These are phyloP conservation scores for Phylloscopus whistleri DNA, from an alignment of 2,113 vertebrate species.

Conservation along the genomic window DNA sequence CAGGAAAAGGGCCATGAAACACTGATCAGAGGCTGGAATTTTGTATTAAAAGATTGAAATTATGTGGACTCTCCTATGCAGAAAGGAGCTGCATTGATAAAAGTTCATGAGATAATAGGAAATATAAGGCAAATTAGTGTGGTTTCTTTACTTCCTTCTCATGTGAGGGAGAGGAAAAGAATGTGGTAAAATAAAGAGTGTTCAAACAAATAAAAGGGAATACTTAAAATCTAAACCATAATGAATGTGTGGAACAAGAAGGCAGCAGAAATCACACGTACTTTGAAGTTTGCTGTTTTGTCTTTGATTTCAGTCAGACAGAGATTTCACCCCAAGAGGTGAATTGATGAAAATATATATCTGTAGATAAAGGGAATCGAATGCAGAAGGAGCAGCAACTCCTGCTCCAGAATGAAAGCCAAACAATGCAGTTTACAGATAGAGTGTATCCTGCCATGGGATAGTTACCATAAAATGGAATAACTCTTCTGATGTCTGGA, in stretches of 20 bases:
- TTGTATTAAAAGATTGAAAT: not conserved
- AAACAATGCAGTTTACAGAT: not conserved
- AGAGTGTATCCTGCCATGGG: not conserved
- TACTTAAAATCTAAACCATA: not conserved
- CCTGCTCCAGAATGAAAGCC: not conserved
- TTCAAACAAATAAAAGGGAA: conserved; percentile 13
- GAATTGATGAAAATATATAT: not conserved
- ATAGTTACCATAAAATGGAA: not conserved
- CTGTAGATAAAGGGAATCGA: not conserved
- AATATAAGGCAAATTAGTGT: not conserved
- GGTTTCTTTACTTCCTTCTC: not conserved
- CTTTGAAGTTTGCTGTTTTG: not conserved
- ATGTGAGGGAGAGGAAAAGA: not conserved
- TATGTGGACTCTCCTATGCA: not conserved
- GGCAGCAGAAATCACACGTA: not conserved
- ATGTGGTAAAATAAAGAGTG: not conserved
- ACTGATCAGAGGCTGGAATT: conserved; percentile 1
- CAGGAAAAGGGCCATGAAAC: not conserved
- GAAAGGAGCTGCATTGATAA: not conserved
- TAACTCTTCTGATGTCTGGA: not conserved
- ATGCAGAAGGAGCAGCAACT: not conserved
- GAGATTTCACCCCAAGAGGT: not conserved
- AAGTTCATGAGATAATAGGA: not conserved
- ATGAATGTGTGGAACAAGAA: not conserved
- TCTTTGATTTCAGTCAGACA: not conserved